Evolutionary conservation across 2,888 invertebrate species (phyloP), one percentile per base, ranked within the genome.

Genomic region (Diploptera punctata): DNA sequence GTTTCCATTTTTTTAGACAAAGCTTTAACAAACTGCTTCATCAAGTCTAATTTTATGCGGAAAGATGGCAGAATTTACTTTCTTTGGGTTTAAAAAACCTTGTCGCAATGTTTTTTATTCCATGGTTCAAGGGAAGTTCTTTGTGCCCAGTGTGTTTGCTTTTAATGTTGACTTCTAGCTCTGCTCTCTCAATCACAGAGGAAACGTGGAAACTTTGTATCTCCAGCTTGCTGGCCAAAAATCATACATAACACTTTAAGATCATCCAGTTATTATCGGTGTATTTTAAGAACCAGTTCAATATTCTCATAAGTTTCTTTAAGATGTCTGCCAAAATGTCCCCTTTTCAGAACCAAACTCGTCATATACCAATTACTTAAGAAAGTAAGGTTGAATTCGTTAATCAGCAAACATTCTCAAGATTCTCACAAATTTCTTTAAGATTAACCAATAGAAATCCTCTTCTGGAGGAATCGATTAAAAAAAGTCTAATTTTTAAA

Each of bases 161-260:
- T 24, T n/a, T 44, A 65, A 44, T 21, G 44, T 3, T 26, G 24
- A n/a, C 65, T 43, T 65, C 43, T n/a, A 19, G 65, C 44, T 65
- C 18, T 65, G 44, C 65, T 43, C 21, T 70, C 61, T 18, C 43
- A 68, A 19, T 67, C 67, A 29, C 49, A 49, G 26, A 67, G 47
- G 67, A 49, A 67, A 47, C 67, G 29, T 67, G 67, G 60, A 26
- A 49, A 54, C n/a, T 71, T 38, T 1, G 68, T 52, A 21, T 26
- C 52, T 18, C 31, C 43, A 68, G 54, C 38, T 31, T 68, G 68
- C 24, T 18, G 29, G 19, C 52, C 49, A 52, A 10, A 24, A 67
- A 57, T n/a, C n/a, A 54, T 21, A 24, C 9, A 19, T 24, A 21
- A 54, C 13, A 49, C 49, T 49, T 49, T 49, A 5, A 65, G 18